Conservation (phyloP, 2,113 vertebrate genomes). For the Lathamus discolor region DNA sequence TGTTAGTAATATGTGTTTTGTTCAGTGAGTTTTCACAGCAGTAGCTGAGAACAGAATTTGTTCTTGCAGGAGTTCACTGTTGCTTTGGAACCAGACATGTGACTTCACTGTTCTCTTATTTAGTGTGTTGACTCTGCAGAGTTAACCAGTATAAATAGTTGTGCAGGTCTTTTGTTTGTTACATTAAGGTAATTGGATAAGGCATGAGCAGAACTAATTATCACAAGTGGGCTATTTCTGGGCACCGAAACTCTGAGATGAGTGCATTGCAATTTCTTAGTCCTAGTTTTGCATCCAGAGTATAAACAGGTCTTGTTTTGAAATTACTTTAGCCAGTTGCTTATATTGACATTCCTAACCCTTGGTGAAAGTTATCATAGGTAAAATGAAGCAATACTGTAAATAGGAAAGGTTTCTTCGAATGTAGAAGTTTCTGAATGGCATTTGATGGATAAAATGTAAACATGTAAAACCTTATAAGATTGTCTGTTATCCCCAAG, state of each 20-base stretch:
- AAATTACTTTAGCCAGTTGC: neutral
- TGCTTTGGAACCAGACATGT: neutral
- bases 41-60: neutral
- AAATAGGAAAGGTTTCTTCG: neutral
- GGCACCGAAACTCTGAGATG: neutral
- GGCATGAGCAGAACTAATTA: constrained; percentile 37
- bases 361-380: neutral
- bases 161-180: constrained; percentile 23
- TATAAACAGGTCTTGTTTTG: neutral
- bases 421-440: neutral
- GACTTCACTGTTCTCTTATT: neutral
- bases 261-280: neutral
- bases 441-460: neutral
- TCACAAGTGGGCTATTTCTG: constrained; percentile 7
- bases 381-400: neutral
- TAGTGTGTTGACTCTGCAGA: neutral
- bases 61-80: neutral
- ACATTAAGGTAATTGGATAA: constrained; percentile 54
- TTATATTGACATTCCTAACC: neutral
- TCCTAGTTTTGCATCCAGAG: neutral
- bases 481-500: neutral
- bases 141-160: neutral
- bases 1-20: neutral
- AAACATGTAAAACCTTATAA: neutral
- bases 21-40: neutral